A percentile compares a stretch with the other conserved stretches of the same genome.
These are phyloP conservation scores for Pterocles orientalis DNA, from an alignment of 2,113 vertebrate species.

Conservation along the genomic window DNA sequence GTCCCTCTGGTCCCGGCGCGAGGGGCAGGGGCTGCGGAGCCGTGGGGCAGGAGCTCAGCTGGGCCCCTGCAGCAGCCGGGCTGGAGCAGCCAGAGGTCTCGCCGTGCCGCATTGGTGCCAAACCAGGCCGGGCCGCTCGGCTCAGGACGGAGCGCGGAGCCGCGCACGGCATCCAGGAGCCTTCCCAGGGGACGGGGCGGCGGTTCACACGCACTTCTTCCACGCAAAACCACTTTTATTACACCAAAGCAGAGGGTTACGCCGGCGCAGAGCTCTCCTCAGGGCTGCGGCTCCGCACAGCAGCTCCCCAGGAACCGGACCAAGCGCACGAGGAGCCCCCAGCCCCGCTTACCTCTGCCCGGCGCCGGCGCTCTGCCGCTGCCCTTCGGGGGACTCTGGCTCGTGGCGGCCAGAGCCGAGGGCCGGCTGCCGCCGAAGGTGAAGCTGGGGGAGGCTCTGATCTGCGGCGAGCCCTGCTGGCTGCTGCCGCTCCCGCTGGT, in stretches of 20 bases:
- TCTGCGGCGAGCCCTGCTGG: conserved; percentile 83
- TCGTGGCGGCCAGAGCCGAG: background rate
- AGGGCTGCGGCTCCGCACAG: conserved; percentile 45
- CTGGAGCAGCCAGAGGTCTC: background rate
- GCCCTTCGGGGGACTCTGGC: conserved; percentile 65
- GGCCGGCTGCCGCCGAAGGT: conserved; percentile 80
- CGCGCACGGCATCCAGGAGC: background rate
- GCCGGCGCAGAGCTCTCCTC: background rate
- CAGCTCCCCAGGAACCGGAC: conserved; percentile 62
- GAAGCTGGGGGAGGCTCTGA: conserved; percentile 87
- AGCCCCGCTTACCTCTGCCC: conserved; percentile 87
- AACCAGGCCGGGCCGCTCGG: background rate
- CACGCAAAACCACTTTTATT: background rate
- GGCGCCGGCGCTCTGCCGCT: conserved; percentile 72
- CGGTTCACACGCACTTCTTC: background rate
- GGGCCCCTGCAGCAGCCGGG: background rate
- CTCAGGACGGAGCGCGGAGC: background rate
- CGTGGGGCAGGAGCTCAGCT: background rate
- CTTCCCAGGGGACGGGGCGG: background rate
- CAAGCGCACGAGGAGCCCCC: conserved; percentile 48
- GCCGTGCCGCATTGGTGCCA: rapidly evolving
- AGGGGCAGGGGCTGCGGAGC: background rate
- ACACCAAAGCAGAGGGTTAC: rapidly evolving
- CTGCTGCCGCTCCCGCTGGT: conserved; percentile 71
- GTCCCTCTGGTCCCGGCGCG: no score